Base-by-base conservation (phyloP, 2,113 vertebrate genomes). In the Thinocorus orbignyianus region DNA sequence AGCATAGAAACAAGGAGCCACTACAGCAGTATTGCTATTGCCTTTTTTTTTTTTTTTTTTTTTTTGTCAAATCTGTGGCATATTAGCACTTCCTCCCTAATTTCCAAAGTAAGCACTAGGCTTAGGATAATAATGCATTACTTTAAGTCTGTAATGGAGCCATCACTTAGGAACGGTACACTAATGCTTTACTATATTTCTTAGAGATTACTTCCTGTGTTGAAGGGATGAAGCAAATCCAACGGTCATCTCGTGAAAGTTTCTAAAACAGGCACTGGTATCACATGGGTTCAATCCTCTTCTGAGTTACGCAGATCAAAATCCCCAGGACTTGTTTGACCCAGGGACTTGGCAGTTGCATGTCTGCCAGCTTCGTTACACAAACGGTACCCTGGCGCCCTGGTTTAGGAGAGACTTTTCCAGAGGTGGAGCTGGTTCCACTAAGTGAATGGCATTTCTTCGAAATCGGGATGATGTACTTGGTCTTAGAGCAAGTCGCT, bases 321-420 rank as follows among this genome's bases (percentile, higher is more conserved):
- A 95, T 83, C 82, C 76, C 28, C 26, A n/a, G 90, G 28, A 41
- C 66, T 70, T 7, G 1, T 79, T 10, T 87, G 91, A 69, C 74
- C n/a, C 4, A 2, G 35, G 31, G 52, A 18, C 30, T 64, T 26
- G 64, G 76, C 35, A 39, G 20, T 2, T 16, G 48, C 7, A 0
- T 4, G 10, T 62, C n/a, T 71, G 46, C 57, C 69, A n/a, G 3
- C 39, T 60, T 42, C 4, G 0, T 20, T 58, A 46, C 26, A 25
- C 48, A 71, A n/a, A 58, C 1, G 2, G 25, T 10, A 10, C 24
- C 41, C 13, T 0, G 0, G 26, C 0, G 0, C 30, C 0, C 0
- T 9, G 18, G 19, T 15, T 55, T 7, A 15, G 51, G 68, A 19
- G 55, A 22, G 37, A 1, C 25, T 42, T 6, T 42, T 20, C 39